A percentile compares a stretch with the other conserved stretches of the same genome.
These are phyloP conservation scores for Trachelus tabidus DNA, from an alignment of 2,888 invertebrate genomes.

Conservation along the genomic window DNA sequence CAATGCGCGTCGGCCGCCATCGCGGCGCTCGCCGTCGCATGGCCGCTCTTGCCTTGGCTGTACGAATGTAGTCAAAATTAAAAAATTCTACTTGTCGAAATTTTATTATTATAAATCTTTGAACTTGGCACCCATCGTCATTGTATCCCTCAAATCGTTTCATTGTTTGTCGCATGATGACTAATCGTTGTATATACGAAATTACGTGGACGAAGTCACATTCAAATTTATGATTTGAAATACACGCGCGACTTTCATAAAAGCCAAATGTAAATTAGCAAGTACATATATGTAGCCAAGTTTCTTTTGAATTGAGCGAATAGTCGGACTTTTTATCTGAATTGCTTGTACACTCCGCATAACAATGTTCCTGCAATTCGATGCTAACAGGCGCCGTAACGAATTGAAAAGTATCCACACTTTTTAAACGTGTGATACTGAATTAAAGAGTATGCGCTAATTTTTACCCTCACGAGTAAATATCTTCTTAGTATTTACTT, in stretches of 20 bases:
- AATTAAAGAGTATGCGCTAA: background rate
- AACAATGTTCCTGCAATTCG: background rate
- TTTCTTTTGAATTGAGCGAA: background rate
- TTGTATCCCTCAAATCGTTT: background rate
- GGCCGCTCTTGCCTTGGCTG: background rate
- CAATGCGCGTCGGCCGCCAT: slow-evolving; percentile 19
- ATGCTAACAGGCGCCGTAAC: background rate
- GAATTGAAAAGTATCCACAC: background rate
- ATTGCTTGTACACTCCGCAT: background rate
- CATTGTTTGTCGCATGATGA: background rate
- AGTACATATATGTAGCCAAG: background rate
- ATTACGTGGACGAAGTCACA: background rate
- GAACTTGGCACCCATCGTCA: background rate
- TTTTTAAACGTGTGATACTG: background rate
- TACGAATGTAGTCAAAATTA: background rate
- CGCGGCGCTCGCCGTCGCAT: slow-evolving; percentile 15
- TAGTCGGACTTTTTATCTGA: background rate
- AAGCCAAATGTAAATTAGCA: background rate
- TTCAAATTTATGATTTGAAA: background rate
- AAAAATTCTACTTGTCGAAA: background rate
- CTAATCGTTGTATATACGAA: background rate
- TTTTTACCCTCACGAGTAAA: background rate
- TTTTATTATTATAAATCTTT: background rate
- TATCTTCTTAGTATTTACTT: background rate
- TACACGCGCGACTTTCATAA: background rate